Conservation (phyloP, 1,140 invertebrate species). For the Heliconius nattereri region DNA sequence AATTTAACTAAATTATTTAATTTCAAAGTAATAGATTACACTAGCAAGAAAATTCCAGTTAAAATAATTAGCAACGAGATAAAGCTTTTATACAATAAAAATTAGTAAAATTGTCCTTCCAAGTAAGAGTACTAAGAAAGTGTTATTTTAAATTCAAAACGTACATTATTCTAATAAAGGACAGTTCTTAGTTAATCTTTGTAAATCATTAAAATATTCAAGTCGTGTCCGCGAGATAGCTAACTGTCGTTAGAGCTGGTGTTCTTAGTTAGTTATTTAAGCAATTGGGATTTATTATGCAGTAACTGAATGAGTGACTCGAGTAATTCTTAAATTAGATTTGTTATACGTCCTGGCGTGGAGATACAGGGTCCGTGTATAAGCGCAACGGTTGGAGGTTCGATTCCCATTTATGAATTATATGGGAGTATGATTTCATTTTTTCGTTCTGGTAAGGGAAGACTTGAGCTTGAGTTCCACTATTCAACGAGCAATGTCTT, state of each 20-base stretch:
- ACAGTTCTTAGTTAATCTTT: slow-evolving; percentile 19
- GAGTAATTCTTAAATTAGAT: too few species aligned
- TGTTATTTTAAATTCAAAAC: slow-evolving; percentile 17
- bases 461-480: too few species aligned
- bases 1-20: too few species aligned
- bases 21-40: not conserved
- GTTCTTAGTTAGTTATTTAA: slow-evolving; percentile 10
- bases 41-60: not conserved
- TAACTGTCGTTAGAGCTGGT: slow-evolving; percentile 15
- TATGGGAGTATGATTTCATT: too few species aligned
- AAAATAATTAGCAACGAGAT: not conserved
- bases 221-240: slow-evolving; percentile 21
- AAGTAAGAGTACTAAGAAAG: not conserved
- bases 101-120: not conserved
- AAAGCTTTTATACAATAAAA: slow-evolving; percentile 7
- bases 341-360: too few species aligned
- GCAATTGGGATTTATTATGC: slow-evolving; percentile 16
- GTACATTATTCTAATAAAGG: slow-evolving; percentile 14
- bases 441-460: too few species aligned
- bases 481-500: too few species aligned
- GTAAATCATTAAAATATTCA: slow-evolving; percentile 23
- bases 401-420: not conserved
- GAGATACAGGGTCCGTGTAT: too few species aligned
- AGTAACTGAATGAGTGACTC: not conserved
- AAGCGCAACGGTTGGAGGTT: not conserved